phyloP scores from a whole-genome alignment of 2,113 vertebrate genomes.

The Chloroceryle aenea region DNA sequence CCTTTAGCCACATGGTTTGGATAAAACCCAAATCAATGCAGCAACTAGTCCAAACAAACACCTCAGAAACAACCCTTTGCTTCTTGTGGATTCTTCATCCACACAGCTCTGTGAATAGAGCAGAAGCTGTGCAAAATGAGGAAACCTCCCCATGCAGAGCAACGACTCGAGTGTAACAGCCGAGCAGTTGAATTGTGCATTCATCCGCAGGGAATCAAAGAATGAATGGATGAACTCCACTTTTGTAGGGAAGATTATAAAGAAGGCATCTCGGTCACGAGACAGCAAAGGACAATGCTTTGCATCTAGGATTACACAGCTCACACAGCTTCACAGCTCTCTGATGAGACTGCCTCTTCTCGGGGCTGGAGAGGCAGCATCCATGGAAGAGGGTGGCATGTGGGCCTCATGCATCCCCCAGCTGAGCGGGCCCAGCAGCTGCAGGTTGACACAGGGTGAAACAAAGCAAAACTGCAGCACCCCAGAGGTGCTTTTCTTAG shows the following conservation, averaged over 20 bases:
- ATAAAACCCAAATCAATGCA: conserved; percentile 33
- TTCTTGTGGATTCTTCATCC: background rate
- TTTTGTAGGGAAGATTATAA: background rate
- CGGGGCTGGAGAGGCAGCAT: background rate
- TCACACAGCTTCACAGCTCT: background rate
- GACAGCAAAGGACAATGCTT: background rate
- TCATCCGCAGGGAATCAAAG: background rate
- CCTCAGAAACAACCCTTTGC: background rate
- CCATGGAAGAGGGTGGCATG: fast-evolving
- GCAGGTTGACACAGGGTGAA: background rate
- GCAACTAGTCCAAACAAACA: conserved; percentile 46
- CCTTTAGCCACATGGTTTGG: conserved; percentile 50
- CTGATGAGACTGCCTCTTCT: background rate
- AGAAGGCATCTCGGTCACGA: background rate
- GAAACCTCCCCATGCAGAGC: background rate
- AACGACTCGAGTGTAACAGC: background rate
- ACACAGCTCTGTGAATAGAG: conserved; percentile 14
- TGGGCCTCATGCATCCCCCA: background rate
- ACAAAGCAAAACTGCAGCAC: background rate
- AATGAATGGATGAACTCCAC: background rate
- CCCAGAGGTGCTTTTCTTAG: background rate
- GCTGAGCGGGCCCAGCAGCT: background rate
- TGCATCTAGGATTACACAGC: background rate
- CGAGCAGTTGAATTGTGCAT: background rate
- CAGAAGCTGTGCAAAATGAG: conserved; percentile 12